phyloP scores from a whole-genome alignment of 2,888 invertebrate species.

The Zaprionus lineosus region DNA sequence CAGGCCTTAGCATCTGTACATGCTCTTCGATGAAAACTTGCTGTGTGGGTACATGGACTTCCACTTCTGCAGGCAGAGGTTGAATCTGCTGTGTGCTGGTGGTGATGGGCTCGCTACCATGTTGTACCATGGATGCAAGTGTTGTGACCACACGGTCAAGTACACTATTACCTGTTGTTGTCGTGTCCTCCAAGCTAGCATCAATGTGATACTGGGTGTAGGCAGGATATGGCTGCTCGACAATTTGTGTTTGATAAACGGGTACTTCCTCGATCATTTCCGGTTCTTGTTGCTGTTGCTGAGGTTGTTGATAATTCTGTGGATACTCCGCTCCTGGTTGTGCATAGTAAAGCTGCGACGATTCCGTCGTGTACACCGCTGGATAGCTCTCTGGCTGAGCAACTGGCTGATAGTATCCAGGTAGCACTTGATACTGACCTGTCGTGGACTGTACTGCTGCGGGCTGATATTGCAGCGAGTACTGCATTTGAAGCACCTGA shows the following conservation, averaged over 20 bases:
- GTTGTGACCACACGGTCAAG: slow-evolving; percentile 69
- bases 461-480: slow-evolving; percentile 77
- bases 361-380: slow-evolving; percentile 61
- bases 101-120: slow-evolving; percentile 57
- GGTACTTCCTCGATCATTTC: slow-evolving; percentile 36
- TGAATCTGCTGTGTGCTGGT: slow-evolving; percentile 63
- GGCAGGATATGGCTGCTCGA: slow-evolving; percentile 58
- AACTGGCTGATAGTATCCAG: slow-evolving; percentile 76
- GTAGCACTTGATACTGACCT: slow-evolving; percentile 74
- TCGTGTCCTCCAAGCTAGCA: slow-evolving; percentile 31
- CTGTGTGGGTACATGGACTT: slow-evolving; percentile 24
- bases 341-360: slow-evolving; percentile 67
- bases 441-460: slow-evolving; percentile 61
- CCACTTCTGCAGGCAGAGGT: slow-evolving; percentile 10
- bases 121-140: slow-evolving; percentile 67
- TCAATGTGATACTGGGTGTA: slow-evolving; percentile 42
- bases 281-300: slow-evolving; percentile 18
- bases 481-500: slow-evolving; percentile 80
- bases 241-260: slow-evolving; percentile 45
- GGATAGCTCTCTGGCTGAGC: slow-evolving; percentile 64
- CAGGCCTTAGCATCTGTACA: slow-evolving; percentile 58
- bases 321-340: slow-evolving; percentile 51
- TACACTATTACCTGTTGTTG: slow-evolving; percentile 58
- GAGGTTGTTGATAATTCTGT: slow-evolving; percentile 42
- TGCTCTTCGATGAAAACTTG: slow-evolving; percentile 57